Evolutionary conservation across 2,888 invertebrate species (phyloP), one percentile per base, ranked within the genome.

Genomic region (Campopleginae sp.): DNA sequence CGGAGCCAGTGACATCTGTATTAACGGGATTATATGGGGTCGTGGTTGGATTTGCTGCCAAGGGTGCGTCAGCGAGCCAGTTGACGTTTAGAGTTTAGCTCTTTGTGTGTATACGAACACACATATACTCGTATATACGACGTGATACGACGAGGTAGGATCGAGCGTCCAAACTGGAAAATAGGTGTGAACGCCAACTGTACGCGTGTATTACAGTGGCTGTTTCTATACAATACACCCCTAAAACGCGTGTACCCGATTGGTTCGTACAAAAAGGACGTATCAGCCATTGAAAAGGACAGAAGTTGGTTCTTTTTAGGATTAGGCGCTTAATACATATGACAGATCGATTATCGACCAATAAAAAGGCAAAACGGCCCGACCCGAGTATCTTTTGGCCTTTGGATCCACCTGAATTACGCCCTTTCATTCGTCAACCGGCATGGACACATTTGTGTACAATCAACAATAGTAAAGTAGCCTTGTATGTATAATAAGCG

Each of bases 1-100:
- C 77, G 84, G 86, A 88, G 89, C 88, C 90, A 87, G 89, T 93
- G 93, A 93, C 93, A 93, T 93, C 93, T 93, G 93, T 93, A 93
- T 93, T 93, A 93, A 91, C 91, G 89, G 90, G 91, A 92, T 92
- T 92, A 85, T 85, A 91, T 90, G 91, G 88, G 87, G 88, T 86
- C 82, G 89, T 88, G 88, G 87, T 87, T 86, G 84, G 88, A 88
- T 89, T 89, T 88, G 89, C 89, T 85, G 86, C 87, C 44, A 70
- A 66, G 85, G 85, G 85, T 81, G 82, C 63, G 71, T 72, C 79
- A 71, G 71, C 63, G 79, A 72, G 71, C 65, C 63, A n/a, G 63
- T 51, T 66, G 74, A 85, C 84, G 78, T 65, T 70, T 51, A 10
- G 42, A 70, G 75, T 75, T 85, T 74, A 58, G 75, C 70, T 74